These are phyloP conservation scores for Cervus canadensis DNA, from an alignment of 2,113 vertebrate species.

Conservation along the genomic window DNA sequence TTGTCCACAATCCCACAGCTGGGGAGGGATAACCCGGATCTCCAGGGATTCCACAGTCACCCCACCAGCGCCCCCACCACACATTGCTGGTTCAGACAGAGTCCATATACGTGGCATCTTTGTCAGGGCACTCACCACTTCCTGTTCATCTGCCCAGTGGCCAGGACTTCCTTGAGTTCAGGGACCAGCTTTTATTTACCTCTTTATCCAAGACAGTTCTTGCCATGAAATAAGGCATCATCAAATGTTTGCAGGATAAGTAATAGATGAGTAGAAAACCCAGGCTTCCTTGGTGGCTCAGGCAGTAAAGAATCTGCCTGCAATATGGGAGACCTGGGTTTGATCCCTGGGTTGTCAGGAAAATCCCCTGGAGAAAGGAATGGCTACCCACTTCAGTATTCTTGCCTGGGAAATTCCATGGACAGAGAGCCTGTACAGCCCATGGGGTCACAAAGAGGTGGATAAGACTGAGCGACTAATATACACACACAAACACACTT, in stretches of 20 bases:
- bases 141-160: fast-evolving
- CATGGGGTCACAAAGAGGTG: background rate
- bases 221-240: fast-evolving
- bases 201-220: background rate
- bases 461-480: background rate
- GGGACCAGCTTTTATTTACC: background rate
- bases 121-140: fast-evolving
- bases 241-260: fast-evolving
- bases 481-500: background rate
- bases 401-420: background rate
- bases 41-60: background rate
- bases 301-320: background rate
- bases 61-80: fast-evolving
- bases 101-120: fast-evolving
- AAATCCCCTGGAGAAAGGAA: background rate
- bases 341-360: background rate
- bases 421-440: background rate
- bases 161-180: background rate
- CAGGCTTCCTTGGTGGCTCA: background rate
- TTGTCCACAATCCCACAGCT: too few species aligned
- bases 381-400: background rate
- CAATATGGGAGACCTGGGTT: background rate
- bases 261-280: background rate
- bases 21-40: background rate
- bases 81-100: fast-evolving